phyloP scores from a whole-genome alignment of 2,113 vertebrate genomes.

The Cryptotis parvus region DNA sequence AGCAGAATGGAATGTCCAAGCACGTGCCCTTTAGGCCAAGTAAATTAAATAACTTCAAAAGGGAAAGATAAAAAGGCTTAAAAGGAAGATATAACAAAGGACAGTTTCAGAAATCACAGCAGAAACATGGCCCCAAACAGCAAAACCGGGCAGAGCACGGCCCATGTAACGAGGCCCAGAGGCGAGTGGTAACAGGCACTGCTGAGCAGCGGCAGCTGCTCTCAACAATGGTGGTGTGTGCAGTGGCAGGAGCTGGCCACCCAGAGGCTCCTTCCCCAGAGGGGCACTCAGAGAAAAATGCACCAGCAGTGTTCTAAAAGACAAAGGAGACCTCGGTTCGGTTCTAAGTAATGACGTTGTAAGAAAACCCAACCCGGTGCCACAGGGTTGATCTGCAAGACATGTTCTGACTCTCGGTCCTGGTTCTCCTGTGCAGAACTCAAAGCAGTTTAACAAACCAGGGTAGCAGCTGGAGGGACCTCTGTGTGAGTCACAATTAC shows the following conservation, averaged over 20 bases:
- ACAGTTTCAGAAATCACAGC: slow-evolving; percentile 23
- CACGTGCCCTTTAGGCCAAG: neutral
- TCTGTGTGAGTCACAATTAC: neutral
- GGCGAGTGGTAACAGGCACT: slow-evolving; percentile 64
- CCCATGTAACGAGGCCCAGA: slow-evolving; percentile 46
- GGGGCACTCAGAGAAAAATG: slow-evolving; percentile 44
- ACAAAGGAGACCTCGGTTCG: slow-evolving; percentile 57
- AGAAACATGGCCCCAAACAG: neutral
- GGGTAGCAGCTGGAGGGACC: neutral
- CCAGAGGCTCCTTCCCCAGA: neutral
- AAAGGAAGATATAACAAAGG: neutral
- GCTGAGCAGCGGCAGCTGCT: slow-evolving; percentile 40
- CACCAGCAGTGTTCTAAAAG: slow-evolving; percentile 46
- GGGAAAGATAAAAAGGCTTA: slow-evolving; percentile 30
- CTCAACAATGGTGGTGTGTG: slow-evolving; percentile 57
- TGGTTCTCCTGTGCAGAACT: neutral
- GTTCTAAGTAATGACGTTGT: neutral
- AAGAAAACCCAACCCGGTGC: slow-evolving; percentile 4
- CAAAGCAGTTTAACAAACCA: slow-evolving; percentile 7
- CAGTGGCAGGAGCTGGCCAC: neutral
- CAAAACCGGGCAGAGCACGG: slow-evolving; percentile 20
- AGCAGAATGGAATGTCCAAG: neutral
- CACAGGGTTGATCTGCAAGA: slow-evolving; percentile 45
- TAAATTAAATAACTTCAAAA: slow-evolving; percentile 38
- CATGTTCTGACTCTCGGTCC: neutral